Evolutionary conservation across 2,888 invertebrate species (phyloP), one percentile per base, ranked within the genome.

Genomic region (Thysanoteuthis rhombus): DNA sequence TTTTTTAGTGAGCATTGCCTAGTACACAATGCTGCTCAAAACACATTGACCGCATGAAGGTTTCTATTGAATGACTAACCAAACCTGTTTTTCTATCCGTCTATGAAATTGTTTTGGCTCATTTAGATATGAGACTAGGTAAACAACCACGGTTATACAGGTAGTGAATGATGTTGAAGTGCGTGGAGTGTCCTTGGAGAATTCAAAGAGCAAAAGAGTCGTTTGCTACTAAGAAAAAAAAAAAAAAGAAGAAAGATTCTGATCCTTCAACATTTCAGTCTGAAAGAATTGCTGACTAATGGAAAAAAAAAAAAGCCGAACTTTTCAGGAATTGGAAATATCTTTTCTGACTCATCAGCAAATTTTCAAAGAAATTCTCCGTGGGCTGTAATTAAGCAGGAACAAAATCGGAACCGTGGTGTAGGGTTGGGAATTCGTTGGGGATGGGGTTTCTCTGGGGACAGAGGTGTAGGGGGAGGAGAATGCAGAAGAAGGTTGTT

Each of bases 321-420:
- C 75, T 2, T 75, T 75, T 75, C n/a, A 75, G n/a, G 75, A 75
- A 75, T 75, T 75, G 75, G 75, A n/a, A 75, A 75, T 36, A 75
- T n/a, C 75, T 75, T 75, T 75, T 75, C 75, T 75, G 75, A 75
- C 75, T 75, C 75, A 75, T 75, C 75, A 75, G 75, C 75, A 75
- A 10, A 75, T n/a, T 75, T 58, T n/a, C 12, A 75, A 75, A 36
- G 75, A 75, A 75, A n/a, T 75, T n/a, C n/a, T 75, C n/a, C 16
- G 75, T 75, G 75, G 75, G 75, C 10, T 12, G 36, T 36, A 75
- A 75, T 75, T 75, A 75, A 75, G n/a, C n/a, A 75, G 16, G 19
- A 36, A 42, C 42, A 12, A 6, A 75, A 75, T 75, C n/a, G 36
- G 0, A 75, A 75, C 25, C 36, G 75, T 5, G 16, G n/a, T 10